These are phyloP conservation scores for Adelphocoris suturalis DNA, from an alignment of 2,888 invertebrate species.

Conservation along the genomic window DNA sequence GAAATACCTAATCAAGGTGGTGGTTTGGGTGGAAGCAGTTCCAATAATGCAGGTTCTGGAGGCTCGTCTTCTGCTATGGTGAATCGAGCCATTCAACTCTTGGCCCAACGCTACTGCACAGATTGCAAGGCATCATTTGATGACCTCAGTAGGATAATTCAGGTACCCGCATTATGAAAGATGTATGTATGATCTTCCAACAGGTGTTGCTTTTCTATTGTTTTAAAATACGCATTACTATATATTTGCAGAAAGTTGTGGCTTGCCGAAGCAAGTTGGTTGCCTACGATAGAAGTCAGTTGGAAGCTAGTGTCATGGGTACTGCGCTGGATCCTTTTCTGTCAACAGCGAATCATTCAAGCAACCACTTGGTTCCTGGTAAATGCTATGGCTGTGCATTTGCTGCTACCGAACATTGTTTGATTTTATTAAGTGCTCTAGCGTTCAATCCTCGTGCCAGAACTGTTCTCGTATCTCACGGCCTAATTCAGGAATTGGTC, in stretches of 20 bases:
- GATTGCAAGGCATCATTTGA: constrained; percentile 97
- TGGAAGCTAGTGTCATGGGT: constrained; percentile 79
- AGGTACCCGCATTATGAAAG: constrained; percentile 77
- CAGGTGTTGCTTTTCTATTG: not conserved
- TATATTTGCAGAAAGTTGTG: constrained; percentile 86
- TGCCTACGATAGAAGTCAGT: constrained; percentile 92
- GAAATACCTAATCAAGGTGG: constrained; percentile 78
- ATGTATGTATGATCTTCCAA: not conserved
- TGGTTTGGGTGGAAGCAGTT: constrained; percentile 58
- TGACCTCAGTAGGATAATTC: constrained; percentile 87
- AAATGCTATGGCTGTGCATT: constrained; percentile 93
- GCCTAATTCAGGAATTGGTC: constrained; percentile 92
- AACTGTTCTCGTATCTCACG: constrained; percentile 88
- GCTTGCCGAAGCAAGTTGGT: constrained; percentile 95
- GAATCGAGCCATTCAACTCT: constrained; percentile 94
- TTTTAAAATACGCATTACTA: not conserved
- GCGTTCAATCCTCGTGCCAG: constrained; percentile 89
- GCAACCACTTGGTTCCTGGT: constrained; percentile 78
- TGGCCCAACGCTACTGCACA: constrained; percentile 96
- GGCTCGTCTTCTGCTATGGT: constrained; percentile 84
- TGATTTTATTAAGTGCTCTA: constrained; percentile 92
- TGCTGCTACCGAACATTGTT: constrained; percentile 95
- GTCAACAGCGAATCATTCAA: constrained; percentile 63
- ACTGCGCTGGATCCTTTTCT: constrained; percentile 71
- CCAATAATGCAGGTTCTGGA: constrained; percentile 78